phyloP scores from a whole-genome alignment of 2,113 vertebrate species.

The Neodontobutis hainanensis region DNA sequence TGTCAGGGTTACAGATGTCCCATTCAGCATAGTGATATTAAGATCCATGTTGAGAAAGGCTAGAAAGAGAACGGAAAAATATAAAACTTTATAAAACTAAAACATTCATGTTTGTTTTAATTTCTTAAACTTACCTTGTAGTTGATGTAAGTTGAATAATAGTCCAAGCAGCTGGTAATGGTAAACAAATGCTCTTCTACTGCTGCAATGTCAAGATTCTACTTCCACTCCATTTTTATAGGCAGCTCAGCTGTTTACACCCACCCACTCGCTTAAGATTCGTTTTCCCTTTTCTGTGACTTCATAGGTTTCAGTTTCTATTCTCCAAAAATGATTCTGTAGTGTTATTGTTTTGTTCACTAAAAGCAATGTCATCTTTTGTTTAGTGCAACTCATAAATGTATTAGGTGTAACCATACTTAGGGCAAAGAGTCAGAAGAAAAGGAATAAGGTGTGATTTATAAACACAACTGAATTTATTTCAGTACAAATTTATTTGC shows the following conservation, averaged over 20 bases:
- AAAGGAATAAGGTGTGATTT: not conserved
- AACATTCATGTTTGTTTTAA: too few species aligned
- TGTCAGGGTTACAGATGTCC: not conserved
- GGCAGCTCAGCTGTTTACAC: too few species aligned
- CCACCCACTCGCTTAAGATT: too few species aligned
- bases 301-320: conserved; percentile 29
- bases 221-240: too few species aligned
- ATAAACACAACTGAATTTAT: not conserved
- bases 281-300: too few species aligned
- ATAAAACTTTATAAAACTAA: too few species aligned
- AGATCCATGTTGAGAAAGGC: conserved; percentile 49
- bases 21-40: conserved; percentile 23
- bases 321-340: conserved; percentile 19
- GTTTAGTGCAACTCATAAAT: too few species aligned
- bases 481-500: conserved; percentile 2
- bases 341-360: not conserved
- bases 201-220: too few species aligned
- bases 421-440: not conserved
- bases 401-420: not conserved
- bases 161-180: too few species aligned
- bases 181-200: too few species aligned
- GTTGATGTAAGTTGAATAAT: too few species aligned
- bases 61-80: conserved; percentile 6
- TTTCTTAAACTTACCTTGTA: too few species aligned
- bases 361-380: not conserved